Conservation (phyloP, 2,113 vertebrate genomes). For the Nesoenas mayeri region DNA sequence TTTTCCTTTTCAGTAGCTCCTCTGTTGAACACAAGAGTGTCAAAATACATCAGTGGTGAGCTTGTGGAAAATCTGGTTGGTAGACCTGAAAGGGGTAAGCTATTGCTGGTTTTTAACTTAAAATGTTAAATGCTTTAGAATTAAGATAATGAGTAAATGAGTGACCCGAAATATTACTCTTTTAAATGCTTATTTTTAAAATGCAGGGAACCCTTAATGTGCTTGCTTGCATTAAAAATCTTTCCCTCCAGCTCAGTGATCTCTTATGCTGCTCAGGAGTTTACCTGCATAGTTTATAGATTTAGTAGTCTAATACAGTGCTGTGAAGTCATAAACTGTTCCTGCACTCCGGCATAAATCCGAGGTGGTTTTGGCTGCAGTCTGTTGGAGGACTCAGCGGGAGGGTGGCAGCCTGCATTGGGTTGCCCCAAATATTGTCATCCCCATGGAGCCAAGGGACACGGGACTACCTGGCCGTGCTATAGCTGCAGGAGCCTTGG, state of each 20-base stretch:
- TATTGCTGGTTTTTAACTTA: background rate
- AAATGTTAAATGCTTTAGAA: background rate
- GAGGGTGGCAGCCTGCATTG: background rate
- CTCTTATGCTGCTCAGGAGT: background rate
- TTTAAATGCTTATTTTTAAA: background rate
- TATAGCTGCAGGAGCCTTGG: background rate
- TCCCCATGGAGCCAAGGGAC: background rate
- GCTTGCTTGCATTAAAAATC: background rate
- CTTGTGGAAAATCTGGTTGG: background rate
- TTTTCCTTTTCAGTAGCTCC: background rate
- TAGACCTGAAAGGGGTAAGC: background rate
- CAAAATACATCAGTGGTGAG: background rate
- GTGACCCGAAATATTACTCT: background rate
- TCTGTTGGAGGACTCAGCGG: background rate
- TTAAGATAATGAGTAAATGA: background rate
- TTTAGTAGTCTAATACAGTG: background rate
- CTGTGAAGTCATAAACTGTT: background rate
- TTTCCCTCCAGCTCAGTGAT: background rate
- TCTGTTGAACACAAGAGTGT: background rate
- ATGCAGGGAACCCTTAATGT: background rate
- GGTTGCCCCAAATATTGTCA: background rate
- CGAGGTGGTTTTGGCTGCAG: background rate
- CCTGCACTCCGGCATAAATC: background rate
- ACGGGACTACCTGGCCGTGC: rapidly evolving
- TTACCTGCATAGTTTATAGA: background rate